Evolutionary conservation across 1,140 invertebrate genomes (phyloP).

Genomic region (Agrypnia vestita): DNA sequence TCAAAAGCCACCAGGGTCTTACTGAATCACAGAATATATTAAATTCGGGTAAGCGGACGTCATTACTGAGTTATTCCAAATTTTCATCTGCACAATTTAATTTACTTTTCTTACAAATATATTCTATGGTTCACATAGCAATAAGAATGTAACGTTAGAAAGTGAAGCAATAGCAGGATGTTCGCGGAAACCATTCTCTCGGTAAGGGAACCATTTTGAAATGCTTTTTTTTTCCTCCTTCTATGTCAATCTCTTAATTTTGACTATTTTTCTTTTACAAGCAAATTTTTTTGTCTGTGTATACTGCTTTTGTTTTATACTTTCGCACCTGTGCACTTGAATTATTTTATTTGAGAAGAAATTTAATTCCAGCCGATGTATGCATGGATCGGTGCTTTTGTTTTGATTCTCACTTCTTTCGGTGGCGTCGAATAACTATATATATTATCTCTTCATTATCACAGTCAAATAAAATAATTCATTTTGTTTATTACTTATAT

Average conservation of each 20-base stretch:
- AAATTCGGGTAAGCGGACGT: not conserved
- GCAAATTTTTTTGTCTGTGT: conserved; percentile 20
- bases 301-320: conserved; percentile 33
- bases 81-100: not conserved
- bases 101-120: conserved; percentile 7
- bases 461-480: not conserved
- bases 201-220: conserved; percentile 36
- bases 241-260: conserved; percentile 16
- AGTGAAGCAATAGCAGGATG: conserved; percentile 30
- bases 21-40: conserved; percentile 38
- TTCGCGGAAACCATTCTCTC: not conserved
- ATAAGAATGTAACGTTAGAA: conserved; percentile 25
- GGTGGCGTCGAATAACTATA: not conserved
- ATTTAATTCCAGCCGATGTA: no score
- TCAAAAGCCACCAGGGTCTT: conserved; percentile 31
- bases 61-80: not conserved
- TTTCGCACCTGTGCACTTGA: conserved; percentile 15
- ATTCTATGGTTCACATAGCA: conserved; percentile 40
- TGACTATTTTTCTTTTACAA: conserved; percentile 3
- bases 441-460: not conserved
- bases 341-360: not conserved
- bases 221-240: conserved; percentile 29
- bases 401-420: no score
- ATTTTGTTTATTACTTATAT: not conserved
- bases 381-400: no score